Percentiles rank a stretch among this genome's conserved stretches.
phyloP scores from a whole-genome alignment of 2,888 invertebrate species.

The Neria commutata region DNA sequence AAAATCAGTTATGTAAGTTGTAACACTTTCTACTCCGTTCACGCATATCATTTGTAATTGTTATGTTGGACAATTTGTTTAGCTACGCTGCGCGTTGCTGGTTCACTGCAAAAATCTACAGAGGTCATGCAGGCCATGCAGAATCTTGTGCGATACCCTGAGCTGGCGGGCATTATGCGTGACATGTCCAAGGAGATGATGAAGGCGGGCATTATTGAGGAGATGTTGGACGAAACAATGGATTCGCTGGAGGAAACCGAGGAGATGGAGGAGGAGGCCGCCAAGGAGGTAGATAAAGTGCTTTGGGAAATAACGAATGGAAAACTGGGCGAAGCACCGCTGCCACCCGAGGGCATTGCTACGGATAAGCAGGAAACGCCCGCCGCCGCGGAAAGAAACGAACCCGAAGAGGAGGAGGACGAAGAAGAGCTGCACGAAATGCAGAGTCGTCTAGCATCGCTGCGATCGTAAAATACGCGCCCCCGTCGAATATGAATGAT shows the following conservation, averaged over 20 bases:
- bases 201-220: slow-evolving; percentile 98
- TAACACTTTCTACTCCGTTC: not conserved
- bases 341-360: slow-evolving; percentile 72
- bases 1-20: slow-evolving; percentile 86
- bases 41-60: not conserved
- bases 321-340: slow-evolving; percentile 89
- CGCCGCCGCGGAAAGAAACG: slow-evolving; percentile 64
- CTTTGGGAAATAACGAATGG: slow-evolving; percentile 91
- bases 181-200: slow-evolving; percentile 99
- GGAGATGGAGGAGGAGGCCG: slow-evolving; percentile 95
- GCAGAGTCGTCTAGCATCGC: slow-evolving; percentile 85
- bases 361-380: slow-evolving; percentile 65
- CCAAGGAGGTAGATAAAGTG: slow-evolving; percentile 91
- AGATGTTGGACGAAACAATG: slow-evolving; percentile 97
- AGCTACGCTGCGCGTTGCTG: slow-evolving; percentile 94
- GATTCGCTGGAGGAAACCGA: slow-evolving; percentile 90
- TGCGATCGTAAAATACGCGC: slow-evolving; percentile 73
- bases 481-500: not conserved
- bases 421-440: slow-evolving; percentile 89
- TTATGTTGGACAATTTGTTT: slow-evolving; percentile 24
- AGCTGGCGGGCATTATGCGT: slow-evolving; percentile 94
- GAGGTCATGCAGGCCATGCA: slow-evolving; percentile 99
- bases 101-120: slow-evolving; percentile 91
- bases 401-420: slow-evolving; percentile 66
- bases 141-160: slow-evolving; percentile 84